phyloP scores from a whole-genome alignment of 2,113 vertebrate species.

The Sapayoa aenigma region DNA sequence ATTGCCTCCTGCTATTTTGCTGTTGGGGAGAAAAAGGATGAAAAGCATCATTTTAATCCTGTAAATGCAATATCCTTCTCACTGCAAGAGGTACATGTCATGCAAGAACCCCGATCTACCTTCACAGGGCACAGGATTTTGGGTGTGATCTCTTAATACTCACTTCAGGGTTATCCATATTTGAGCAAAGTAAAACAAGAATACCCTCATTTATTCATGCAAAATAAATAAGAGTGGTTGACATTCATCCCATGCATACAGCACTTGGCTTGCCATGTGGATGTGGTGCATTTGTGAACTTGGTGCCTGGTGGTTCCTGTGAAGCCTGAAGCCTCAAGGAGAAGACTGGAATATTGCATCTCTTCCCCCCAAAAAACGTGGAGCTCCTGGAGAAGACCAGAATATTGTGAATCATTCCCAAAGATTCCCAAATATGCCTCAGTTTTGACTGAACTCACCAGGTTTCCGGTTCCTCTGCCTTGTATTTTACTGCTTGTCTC shows the following conservation, averaged over 20 bases:
- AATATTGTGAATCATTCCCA: neutral
- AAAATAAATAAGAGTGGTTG: neutral
- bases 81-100: neutral
- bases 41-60: neutral
- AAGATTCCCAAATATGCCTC: neutral
- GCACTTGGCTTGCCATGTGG: neutral
- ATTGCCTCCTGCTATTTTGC: constrained; percentile 13
- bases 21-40: neutral
- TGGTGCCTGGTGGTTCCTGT: neutral
- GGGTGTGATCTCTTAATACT: neutral
- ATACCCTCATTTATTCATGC: neutral
- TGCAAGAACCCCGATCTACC: neutral
- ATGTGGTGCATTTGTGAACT: neutral
- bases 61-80: neutral
- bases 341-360: neutral
- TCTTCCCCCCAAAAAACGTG: accelerated
- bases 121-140: neutral
- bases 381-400: neutral
- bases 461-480: accelerated
- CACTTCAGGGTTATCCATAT: accelerated
- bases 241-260: accelerated
- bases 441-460: neutral
- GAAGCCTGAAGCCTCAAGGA: neutral
- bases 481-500: neutral
- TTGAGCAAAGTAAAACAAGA: neutral